Evolutionary conservation across 2,888 invertebrate genomes (phyloP).

Genomic region (Subacronicta megacephala): DNA sequence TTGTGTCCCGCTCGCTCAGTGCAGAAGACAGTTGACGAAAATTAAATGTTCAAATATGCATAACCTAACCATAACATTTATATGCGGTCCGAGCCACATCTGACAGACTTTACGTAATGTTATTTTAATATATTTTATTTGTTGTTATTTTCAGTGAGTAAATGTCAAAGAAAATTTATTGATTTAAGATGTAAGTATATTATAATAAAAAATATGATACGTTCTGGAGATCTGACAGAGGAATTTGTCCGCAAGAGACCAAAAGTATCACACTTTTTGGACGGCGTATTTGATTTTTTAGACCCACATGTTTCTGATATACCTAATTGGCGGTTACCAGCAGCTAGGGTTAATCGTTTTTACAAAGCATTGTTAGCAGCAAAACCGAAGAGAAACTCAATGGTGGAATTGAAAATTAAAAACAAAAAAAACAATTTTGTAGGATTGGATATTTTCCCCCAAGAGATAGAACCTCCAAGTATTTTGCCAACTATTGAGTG

Average conservation of each 20-base stretch:
- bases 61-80: too few relatives aligned
- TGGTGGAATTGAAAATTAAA: too few relatives aligned
- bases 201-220: conserved; percentile 16
- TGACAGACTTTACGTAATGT: too few relatives aligned
- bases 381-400: too few relatives aligned
- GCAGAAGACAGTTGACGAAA: too few relatives aligned
- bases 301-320: conserved; percentile 16
- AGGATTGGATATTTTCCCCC: not conserved
- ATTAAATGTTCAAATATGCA: too few relatives aligned
- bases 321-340: not conserved
- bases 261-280: conserved; percentile 18
- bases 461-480: conserved; percentile 16
- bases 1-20: too few relatives aligned
- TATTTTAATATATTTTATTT: not conserved
- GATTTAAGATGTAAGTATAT: conserved; percentile 18
- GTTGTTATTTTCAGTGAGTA: conserved; percentile 22
- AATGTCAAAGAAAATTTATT: conserved; percentile 13
- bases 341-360: too few relatives aligned
- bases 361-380: too few relatives aligned
- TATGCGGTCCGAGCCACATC: too few relatives aligned
- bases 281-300: conserved; percentile 31
- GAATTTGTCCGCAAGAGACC: not conserved
- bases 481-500: conserved; percentile 20
- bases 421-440: not conserved
- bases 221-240: conserved; percentile 8